These are phyloP conservation scores for Pyrgus malvae DNA, from an alignment of 2,888 invertebrate genomes.

Conservation along the genomic window DNA sequence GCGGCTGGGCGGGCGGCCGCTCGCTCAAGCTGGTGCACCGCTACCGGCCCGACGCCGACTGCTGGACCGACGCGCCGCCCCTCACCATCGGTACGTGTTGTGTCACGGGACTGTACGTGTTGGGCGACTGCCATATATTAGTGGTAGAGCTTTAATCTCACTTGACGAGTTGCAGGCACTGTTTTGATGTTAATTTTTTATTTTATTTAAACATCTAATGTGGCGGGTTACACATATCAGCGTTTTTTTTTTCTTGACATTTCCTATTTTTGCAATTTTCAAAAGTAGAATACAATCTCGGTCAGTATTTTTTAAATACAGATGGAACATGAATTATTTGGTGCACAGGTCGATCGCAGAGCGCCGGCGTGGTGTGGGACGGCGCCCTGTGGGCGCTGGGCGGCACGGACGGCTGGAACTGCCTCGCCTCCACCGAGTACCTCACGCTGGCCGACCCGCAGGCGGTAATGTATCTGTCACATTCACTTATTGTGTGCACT, in stretches of 20 bases:
- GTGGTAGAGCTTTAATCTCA: too few relatives aligned
- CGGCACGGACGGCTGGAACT: slow-evolving; percentile 95
- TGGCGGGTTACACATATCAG: too few relatives aligned
- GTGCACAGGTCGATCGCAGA: slow-evolving; percentile 87
- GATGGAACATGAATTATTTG: neutral
- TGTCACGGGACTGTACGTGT: too few relatives aligned
- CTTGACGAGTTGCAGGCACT: too few relatives aligned
- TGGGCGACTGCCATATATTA: too few relatives aligned
- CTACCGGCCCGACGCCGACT: slow-evolving; percentile 82
- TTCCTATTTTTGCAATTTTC: too few relatives aligned
- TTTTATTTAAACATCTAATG: too few relatives aligned
- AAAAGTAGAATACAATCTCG: too few relatives aligned
- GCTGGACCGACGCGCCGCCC: slow-evolving; percentile 86
- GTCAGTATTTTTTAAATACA: too few relatives aligned
- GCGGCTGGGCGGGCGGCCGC: slow-evolving; percentile 85
- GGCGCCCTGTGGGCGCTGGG: slow-evolving; percentile 90
- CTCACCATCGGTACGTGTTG: slow-evolving; percentile 80
- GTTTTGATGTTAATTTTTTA: too few relatives aligned
- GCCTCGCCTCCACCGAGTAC: slow-evolving; percentile 78
- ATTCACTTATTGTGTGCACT: neutral
- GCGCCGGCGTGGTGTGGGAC: slow-evolving; percentile 86
- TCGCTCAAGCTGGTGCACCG: slow-evolving; percentile 87
- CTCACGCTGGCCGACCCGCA: slow-evolving; percentile 42
- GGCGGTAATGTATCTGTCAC: slow-evolving; percentile 14
- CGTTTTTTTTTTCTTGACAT: too few relatives aligned